phyloP scores from a whole-genome alignment of 2,888 invertebrate genomes.

The Cerceris rybyensis region DNA sequence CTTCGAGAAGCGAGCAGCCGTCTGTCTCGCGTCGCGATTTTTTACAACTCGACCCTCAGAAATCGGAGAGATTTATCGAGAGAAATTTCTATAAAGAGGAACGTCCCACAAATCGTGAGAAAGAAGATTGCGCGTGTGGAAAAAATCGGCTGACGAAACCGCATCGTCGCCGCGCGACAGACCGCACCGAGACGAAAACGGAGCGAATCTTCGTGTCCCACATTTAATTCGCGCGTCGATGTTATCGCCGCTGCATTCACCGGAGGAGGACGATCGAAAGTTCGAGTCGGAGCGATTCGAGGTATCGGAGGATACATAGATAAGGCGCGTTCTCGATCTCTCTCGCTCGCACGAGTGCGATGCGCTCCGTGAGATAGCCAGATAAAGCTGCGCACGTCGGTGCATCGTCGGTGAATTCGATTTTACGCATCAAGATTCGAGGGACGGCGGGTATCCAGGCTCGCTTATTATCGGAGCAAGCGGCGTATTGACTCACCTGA shows the following conservation, averaged over 20 bases:
- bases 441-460: constrained; percentile 9
- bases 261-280: constrained; percentile 12
- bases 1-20: neutral
- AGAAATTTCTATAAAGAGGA: too few relatives aligned
- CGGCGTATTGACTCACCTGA: constrained; percentile 57
- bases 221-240: neutral
- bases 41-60: too few relatives aligned
- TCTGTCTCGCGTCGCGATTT: too few relatives aligned
- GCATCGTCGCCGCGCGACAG: too few relatives aligned
- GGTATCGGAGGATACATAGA: constrained; percentile 9
- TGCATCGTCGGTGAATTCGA: constrained; percentile 25
- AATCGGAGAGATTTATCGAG: too few relatives aligned
- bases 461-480: constrained; percentile 41
- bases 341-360: neutral
- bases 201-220: constrained; percentile 8
- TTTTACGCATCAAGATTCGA: constrained; percentile 41
- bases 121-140: too few relatives aligned
- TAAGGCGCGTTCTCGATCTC: constrained; percentile 6
- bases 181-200: neutral
- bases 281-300: neutral
- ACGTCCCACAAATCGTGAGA: too few relatives aligned
- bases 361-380: constrained; percentile 5
- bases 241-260: neutral
- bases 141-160: too few relatives aligned
- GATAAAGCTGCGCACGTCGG: constrained; percentile 18